Base-by-base conservation (phyloP, 2,888 invertebrate genomes). In the Drosophila ustulata region DNA sequence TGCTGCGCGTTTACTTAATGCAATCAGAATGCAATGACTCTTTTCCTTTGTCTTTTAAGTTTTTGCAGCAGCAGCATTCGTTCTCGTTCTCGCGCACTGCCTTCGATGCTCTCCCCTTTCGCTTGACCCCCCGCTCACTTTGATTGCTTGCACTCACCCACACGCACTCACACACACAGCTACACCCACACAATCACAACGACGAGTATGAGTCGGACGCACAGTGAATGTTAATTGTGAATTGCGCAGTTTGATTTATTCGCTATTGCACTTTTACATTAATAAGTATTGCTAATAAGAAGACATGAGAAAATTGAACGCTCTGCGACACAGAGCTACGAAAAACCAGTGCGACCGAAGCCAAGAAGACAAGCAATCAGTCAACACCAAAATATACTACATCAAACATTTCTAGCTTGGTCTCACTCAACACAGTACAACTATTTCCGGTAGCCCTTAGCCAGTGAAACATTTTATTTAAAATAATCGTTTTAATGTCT, bases 1-100 rank as follows among this genome's bases (percentile, higher is more conserved):
- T 45, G 9, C 51, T 46, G 9, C 30, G 37, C 30, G 37, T 59
- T 71, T 64, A 25, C 32, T 51, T 25, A 64, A 71, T 26, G 46
- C 55, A 63, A 65, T 67, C 51, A 49, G 45, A 49, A 63, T 56
- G 39, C 50, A 66, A 56, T 66, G 59, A 72, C 45, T 65, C 41
- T 58, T 72, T 78, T 78, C 49, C 75, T 78, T 77, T 78, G 77
- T 77, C 75, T 78, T 73, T 69, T 63, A 56, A 59, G 45, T 74
- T 70, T 77, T 66, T 63, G 52, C 68, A 69, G 69, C 50, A 37
- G n/a, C 37, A 11, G 53, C 58, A 69, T 64, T 74, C 70, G 55
- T 70, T 7, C 39, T 41, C 65, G 55, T 70, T 18, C 39, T 41
- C 39, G 39, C 39, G 66, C 74, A 71, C 66, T 70, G 58, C 30